These are phyloP conservation scores for Paradisaea rubra DNA, from an alignment of 2,113 vertebrate species.

Conservation along the genomic window DNA sequence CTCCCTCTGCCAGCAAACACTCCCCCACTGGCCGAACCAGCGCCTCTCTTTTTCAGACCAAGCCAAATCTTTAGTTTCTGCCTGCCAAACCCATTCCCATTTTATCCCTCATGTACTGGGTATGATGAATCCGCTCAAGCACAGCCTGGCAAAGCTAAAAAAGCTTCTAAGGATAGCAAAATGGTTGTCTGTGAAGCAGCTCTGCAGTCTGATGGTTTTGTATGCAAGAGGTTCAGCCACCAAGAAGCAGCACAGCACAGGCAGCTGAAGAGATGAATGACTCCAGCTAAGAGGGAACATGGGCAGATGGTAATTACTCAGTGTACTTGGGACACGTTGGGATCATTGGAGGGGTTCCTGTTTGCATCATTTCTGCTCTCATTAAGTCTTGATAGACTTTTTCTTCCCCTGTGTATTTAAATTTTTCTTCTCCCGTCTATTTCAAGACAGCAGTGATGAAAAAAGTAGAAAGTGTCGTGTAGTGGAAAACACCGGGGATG, in stretches of 20 bases:
- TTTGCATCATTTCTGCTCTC: not conserved
- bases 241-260: not conserved
- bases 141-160: not conserved
- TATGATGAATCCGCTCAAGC: not conserved
- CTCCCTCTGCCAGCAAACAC: not conserved
- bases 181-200: not conserved
- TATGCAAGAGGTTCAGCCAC: not conserved
- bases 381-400: not conserved
- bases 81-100: not conserved
- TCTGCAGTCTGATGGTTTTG: not conserved
- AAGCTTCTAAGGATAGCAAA: not conserved
- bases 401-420: not conserved
- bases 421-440: not conserved
- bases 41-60: rapidly evolving
- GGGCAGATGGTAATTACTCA: not conserved
- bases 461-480: not conserved
- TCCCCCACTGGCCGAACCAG: not conserved
- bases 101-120: not conserved
- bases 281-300: not conserved
- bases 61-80: not conserved
- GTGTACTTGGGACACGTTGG: not conserved
- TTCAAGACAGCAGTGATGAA: not conserved
- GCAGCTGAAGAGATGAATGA: not conserved
- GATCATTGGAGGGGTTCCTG: not conserved
- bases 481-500: not conserved